Evolutionary conservation across 2,888 invertebrate genomes (phyloP).

Genomic region (Drosophila neotestacea): DNA sequence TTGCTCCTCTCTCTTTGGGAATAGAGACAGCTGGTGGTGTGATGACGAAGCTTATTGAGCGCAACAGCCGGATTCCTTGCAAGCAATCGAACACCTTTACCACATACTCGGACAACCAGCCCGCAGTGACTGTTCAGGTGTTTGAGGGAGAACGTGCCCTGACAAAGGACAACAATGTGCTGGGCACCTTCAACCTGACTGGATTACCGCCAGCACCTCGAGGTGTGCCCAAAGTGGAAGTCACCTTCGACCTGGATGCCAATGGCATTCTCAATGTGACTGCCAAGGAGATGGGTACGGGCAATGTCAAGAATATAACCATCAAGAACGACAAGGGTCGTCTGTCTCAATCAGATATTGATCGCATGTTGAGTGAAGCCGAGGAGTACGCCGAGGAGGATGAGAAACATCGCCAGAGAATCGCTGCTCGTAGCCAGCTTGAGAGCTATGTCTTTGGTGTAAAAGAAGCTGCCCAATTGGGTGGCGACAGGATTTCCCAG

Average conservation of each 20-base stretch:
- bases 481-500: conserved; percentile 86
- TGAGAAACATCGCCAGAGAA: conserved; percentile 89
- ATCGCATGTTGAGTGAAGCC: conserved; percentile 91
- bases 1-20: conserved; percentile 89
- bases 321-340: conserved; percentile 94
- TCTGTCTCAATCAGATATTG: conserved; percentile 92
- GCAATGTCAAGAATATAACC: conserved; percentile 90
- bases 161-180: conserved; percentile 96
- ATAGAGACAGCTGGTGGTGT: conserved; percentile 94
- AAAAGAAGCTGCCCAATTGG: conserved; percentile 89
- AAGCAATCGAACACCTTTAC: conserved; percentile 91
- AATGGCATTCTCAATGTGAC: conserved; percentile 97
- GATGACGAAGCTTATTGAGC: conserved; percentile 91
- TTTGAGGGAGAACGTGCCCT: conserved; percentile 93
- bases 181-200: conserved; percentile 97
- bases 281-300: conserved; percentile 89
- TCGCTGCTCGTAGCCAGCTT: conserved; percentile 89
- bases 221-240: conserved; percentile 94
- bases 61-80: conserved; percentile 90
- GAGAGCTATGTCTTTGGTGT: conserved; percentile 90
- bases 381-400: conserved; percentile 91
- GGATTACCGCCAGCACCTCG: conserved; percentile 98
- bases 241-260: conserved; percentile 93
- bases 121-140: conserved; percentile 90
- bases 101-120: conserved; percentile 93